These are phyloP conservation scores for Apostichopus parvimensis DNA, from an alignment of 35 echinoderm and acorn worm species.

Conservation along the genomic window DNA sequence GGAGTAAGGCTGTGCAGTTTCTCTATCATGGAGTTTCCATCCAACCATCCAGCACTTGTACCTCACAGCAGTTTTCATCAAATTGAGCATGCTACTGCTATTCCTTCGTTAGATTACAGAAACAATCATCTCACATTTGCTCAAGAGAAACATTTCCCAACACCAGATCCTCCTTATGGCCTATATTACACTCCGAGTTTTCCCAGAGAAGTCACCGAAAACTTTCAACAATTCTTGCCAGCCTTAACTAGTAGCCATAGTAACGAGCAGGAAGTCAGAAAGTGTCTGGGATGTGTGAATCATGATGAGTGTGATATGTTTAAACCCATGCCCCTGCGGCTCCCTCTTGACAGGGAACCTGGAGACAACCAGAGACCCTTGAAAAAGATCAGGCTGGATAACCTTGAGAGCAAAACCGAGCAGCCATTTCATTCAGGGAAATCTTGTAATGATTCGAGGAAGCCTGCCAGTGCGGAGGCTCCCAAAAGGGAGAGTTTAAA, in stretches of 20 bases:
- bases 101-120: neutral
- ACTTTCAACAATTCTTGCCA: conserved; percentile 23
- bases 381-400: neutral
- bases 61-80: conserved; percentile 13
- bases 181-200: conserved; percentile 9
- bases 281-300: conserved; percentile 10
- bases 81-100: neutral
- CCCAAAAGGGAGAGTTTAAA: neutral
- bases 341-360: neutral
- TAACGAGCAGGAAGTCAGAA: neutral
- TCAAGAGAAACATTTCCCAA: neutral
- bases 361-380: neutral
- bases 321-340: neutral
- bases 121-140: neutral
- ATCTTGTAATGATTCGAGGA: neutral
- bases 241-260: neutral
- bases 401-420: neutral
- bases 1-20: too few relatives aligned
- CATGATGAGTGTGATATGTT: conserved; percentile 30
- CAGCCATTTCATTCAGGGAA: neutral
- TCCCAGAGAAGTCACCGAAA: neutral
- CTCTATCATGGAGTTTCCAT: neutral
- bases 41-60: neutral
- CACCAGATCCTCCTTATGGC: neutral
- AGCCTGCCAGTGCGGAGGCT: neutral